Base-by-base conservation (phyloP, 2,797 vertebrate genomes). In the Acrocephalus scirpaceus region DNA sequence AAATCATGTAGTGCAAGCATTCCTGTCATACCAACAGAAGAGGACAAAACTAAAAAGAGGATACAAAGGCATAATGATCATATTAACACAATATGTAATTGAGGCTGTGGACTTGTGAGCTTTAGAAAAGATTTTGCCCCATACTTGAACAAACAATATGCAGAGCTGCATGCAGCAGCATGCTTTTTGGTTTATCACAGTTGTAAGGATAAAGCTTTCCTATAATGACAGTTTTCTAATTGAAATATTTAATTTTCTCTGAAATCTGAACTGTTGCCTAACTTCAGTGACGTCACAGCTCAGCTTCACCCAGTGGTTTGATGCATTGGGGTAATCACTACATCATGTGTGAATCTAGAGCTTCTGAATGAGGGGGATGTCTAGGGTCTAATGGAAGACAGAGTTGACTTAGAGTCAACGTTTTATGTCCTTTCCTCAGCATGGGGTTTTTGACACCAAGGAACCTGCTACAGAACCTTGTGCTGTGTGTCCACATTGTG, bases 291-390 rank as follows among this genome's bases (percentile, higher is more conserved):
- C 29, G n/a, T 26, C 11, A 13, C 23, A 61, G 38, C 50, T 92
- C 38, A 66, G 29, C 45, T 51, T 75, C 50, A 67, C 16, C 2
- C 14, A 44, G 26, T n/a, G 15, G 6, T 79, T 73, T 75, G 32
- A 32, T 78, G 8, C 1, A 0, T 4, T 69, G 38, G 18, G 14
- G 10, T 60, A 14, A 47, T 73, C 10, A 29, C 45, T 15, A 2
- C 40, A n/a, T 66, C 6, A 7, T n/a, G 19, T 42, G 8, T 57
- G 47, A 61, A 56, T 61, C 11, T 65, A 73, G 47, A 57, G 30
- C 23, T 84, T 36, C 34, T 81, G 47, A 51, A 77, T 16, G 10
- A n/a, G 5, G 1, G 6, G 3, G 5, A 42, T 25, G 12, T 27
- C 56, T 44, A 23, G 14, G 16, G 20, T 70, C 3, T 25, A n/a